Evolutionary conservation across 2,113 vertebrate genomes (phyloP), one percentile per base, ranked within the genome.

Genomic region (Callipepla squamata): DNA sequence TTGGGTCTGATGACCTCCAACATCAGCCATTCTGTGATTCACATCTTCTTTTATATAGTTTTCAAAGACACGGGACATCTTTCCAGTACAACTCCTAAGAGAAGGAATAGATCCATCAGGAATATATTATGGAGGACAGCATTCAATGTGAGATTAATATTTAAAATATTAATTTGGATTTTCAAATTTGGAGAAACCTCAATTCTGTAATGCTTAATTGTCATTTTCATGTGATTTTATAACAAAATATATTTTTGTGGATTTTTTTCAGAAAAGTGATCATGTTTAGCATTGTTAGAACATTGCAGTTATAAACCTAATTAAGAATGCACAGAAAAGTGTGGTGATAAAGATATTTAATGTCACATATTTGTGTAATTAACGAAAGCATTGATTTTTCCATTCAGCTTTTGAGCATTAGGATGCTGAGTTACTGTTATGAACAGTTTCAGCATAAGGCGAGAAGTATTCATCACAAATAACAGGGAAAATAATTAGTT

Each of bases 401-500:
- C 77, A 47, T 80, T 90, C 73, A 89, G 38, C 19, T 80, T 48
- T 38, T 53, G 28, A 94, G 40, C 50, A 47, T 6, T 75, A 57
- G 66, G 36, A 25, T 91, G 23, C 57, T 82, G 38, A 19, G 5
- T 73, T 82, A 67, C 26, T 21, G 2, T 74, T 89, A 62, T 70
- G 6, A 73, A 59, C 42, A 34, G 68, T 50, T 93, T 73, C 86
- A 92, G 22, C 23, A 30, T 13, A 18, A 22, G 23, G 67, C n/a
- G 80, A n/a, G 18, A 40, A 69, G 21, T 38, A 91, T 86, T 77
- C 47, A 83, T 93, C 73, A 74, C 4, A 11, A 85, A 36, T 53
- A 94, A 87, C 78, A 91, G 94, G 67, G 36, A 85, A 92, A 94
- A 92, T 92, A 96, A 93, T 93, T 93, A 88, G 76, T 90, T 86